Conservation (phyloP, 2,797 vertebrate genomes). For the Molossus alvarezi region DNA sequence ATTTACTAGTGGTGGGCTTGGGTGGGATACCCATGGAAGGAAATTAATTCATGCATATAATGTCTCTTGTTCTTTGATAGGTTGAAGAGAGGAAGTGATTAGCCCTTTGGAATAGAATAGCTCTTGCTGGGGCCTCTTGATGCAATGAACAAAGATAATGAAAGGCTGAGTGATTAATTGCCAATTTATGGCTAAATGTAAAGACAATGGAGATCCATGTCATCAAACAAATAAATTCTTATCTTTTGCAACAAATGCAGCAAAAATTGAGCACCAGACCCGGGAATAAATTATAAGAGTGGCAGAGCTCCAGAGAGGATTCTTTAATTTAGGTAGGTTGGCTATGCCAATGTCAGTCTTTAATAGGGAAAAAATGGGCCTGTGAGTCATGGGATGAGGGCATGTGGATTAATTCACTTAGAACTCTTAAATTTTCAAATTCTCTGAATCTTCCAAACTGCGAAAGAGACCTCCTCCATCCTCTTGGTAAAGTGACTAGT, state of each 20-base stretch:
- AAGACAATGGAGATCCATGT: background rate
- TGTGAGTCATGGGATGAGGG: background rate
- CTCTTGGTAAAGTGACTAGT: too few relatives aligned
- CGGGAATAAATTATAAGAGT: background rate
- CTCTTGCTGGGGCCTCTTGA: background rate
- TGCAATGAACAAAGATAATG: background rate
- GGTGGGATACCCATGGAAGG: background rate
- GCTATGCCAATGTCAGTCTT: background rate
- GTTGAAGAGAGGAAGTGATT: background rate
- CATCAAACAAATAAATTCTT: background rate
- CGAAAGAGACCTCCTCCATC: background rate
- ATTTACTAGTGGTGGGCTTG: background rate
- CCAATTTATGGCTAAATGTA: background rate
- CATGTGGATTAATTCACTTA: background rate
- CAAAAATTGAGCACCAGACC: background rate
- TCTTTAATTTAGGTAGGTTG: conserved; percentile 14
- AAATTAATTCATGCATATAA: background rate
- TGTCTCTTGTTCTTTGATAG: background rate
- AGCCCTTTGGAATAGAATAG: background rate
- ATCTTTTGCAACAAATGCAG: background rate
- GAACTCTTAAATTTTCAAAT: background rate
- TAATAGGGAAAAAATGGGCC: background rate
- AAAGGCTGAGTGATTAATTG: background rate
- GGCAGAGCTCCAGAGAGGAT: background rate
- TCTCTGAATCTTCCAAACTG: background rate